Evolutionary conservation across 2,888 invertebrate genomes (phyloP).

Genomic region (Eulithis prunata): DNA sequence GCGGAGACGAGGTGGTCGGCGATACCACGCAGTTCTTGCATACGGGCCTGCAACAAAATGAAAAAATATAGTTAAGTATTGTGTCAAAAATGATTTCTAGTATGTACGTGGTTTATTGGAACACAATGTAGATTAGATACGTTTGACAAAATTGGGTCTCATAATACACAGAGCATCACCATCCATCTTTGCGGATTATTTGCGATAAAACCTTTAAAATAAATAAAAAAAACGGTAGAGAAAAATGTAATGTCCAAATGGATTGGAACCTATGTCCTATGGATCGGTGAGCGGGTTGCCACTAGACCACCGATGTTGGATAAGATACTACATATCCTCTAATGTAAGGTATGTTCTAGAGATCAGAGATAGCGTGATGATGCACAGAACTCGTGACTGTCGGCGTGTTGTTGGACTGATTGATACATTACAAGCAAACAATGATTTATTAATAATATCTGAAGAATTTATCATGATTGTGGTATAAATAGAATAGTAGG

Average conservation of each 20-base stretch:
- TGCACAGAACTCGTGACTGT: constrained; percentile 6
- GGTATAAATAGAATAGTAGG: too few relatives aligned
- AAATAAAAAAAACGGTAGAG: too few relatives aligned
- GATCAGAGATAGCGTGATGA: constrained; percentile 17
- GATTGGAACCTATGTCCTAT: background rate
- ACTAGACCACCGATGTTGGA: background rate
- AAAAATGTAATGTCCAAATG: background rate
- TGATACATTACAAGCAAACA: constrained; percentile 25
- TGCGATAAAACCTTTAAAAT: too few relatives aligned
- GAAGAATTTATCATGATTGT: background rate
- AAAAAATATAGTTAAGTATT: too few relatives aligned
- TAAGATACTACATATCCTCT: background rate
- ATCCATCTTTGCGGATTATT: too few relatives aligned
- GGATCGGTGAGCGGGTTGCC: background rate
- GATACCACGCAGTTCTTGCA: constrained; percentile 91
- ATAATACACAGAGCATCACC: too few relatives aligned
- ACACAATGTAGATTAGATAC: too few relatives aligned
- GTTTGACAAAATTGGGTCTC: too few relatives aligned
- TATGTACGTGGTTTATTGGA: too few relatives aligned
- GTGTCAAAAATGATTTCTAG: too few relatives aligned
- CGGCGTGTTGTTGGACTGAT: constrained; percentile 13
- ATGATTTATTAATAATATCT: constrained; percentile 28
- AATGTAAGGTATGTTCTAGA: constrained; percentile 1
- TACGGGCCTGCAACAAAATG: constrained; percentile 87
- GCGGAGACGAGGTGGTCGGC: constrained; percentile 77